Evolutionary conservation across 2,888 invertebrate species (phyloP).

Genomic region (Hipparchia sbordonii): DNA sequence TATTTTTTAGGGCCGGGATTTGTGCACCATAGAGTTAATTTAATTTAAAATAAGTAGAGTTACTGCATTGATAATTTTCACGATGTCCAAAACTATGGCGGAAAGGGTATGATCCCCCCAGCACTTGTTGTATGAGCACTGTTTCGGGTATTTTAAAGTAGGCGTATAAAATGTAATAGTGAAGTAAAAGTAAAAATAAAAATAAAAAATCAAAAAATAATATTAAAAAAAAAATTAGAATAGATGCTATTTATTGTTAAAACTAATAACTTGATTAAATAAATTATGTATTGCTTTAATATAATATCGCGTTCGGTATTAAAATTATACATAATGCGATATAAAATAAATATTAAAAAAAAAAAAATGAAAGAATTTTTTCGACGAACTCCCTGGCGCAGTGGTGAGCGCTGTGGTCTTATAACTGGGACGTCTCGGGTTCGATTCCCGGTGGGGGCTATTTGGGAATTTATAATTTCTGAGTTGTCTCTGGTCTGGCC

Average conservation of each 20-base stretch:
- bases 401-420: too few relatives aligned
- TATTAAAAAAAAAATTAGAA: not conserved
- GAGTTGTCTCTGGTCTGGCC: too few relatives aligned
- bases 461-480: too few relatives aligned
- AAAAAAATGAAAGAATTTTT: not conserved
- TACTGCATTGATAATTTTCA: constrained; percentile 76
- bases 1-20: constrained; percentile 27
- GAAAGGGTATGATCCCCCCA: constrained; percentile 74
- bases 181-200: constrained; percentile 2
- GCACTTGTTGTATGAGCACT: constrained; percentile 76
- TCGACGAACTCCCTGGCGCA: too few relatives aligned
- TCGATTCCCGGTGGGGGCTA: too few relatives aligned
- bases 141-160: constrained; percentile 23
- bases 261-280: not conserved
- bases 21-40: constrained; percentile 21
- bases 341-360: not conserved
- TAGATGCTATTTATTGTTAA: not conserved
- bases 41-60: constrained; percentile 12
- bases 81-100: constrained; percentile 77
- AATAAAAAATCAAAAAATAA: not conserved
- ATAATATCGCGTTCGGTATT: not conserved
- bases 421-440: too few relatives aligned
- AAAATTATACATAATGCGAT: too few relatives aligned
- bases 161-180: not conserved
- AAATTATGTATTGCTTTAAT: not conserved